A percentile compares a stretch with the other conserved stretches of the same genome.
Evolutionary conservation across 2,888 invertebrate genomes (phyloP).

Genomic region (Cheilosia vulpina): DNA sequence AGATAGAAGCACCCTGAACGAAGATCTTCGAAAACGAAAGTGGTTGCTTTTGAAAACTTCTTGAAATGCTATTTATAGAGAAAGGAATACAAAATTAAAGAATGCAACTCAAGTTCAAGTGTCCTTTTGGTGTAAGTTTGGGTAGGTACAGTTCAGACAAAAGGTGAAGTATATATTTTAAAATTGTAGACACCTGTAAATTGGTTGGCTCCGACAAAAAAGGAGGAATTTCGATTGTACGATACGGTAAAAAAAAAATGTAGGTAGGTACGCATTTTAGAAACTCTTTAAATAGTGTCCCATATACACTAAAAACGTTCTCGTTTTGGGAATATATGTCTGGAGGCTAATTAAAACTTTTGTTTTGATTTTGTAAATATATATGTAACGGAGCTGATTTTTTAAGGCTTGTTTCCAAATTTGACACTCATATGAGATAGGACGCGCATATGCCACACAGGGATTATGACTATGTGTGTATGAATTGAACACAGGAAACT

Average conservation of each 20-base stretch:
- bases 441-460: too few species aligned
- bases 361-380: too few species aligned
- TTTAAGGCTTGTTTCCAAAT: too few species aligned
- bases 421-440: too few species aligned
- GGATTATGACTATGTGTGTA: too few species aligned
- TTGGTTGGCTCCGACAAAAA: neutral
- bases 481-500: too few species aligned
- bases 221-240: neutral
- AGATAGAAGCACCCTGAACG: constrained; percentile 32
- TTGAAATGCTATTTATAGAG: constrained; percentile 55
- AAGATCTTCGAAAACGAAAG: constrained; percentile 60
- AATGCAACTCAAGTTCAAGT: constrained; percentile 8
- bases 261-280: too few species aligned
- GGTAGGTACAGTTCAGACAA: constrained; percentile 69
- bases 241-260: neutral
- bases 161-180: constrained; percentile 10
- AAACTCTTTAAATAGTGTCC: too few species aligned
- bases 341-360: too few species aligned
- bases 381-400: too few species aligned
- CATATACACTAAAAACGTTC: too few species aligned
- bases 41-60: constrained; percentile 68
- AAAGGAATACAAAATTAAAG: constrained; percentile 23
- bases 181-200: neutral
- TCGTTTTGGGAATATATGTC: too few species aligned
- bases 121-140: constrained; percentile 44